Conservation (phyloP, 2,797 vertebrate species). For the Sebastes taczanowskii region DNA sequence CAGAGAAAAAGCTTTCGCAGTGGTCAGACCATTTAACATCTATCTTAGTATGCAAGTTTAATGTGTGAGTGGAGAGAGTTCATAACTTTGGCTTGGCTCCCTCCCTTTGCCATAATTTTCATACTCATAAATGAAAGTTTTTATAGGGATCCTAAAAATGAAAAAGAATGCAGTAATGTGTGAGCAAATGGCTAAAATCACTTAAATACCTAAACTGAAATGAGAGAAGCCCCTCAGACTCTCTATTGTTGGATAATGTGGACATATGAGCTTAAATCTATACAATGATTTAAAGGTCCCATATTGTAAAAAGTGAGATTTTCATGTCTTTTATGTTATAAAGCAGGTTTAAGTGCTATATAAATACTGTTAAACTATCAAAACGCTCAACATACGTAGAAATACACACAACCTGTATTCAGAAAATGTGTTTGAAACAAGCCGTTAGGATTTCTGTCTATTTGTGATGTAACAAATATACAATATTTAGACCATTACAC, state of each 20-base stretch:
- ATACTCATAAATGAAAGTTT: slow-evolving; percentile 19
- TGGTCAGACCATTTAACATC: slow-evolving; percentile 17
- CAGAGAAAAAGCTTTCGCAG: slow-evolving; percentile 18
- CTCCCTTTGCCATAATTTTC: slow-evolving; percentile 27
- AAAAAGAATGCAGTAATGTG: slow-evolving; percentile 9
- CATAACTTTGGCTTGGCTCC: background rate
- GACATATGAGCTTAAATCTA: background rate
- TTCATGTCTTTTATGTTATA: too few species aligned
- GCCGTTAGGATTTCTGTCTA: too few species aligned
- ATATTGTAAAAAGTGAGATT: too few species aligned
- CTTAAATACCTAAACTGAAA: background rate
- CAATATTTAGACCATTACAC: too few species aligned
- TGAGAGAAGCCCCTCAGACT: background rate
- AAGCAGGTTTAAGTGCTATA: too few species aligned
- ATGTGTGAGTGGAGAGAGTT: slow-evolving; percentile 4
- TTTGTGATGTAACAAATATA: too few species aligned
- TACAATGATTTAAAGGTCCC: too few species aligned
- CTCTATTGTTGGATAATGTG: background rate
- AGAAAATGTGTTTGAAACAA: too few species aligned
- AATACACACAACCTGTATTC: too few species aligned
- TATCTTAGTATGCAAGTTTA: slow-evolving; percentile 16
- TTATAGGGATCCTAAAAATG: slow-evolving; percentile 14
- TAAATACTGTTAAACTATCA: too few species aligned
- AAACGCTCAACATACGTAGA: too few species aligned
- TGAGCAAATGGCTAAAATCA: slow-evolving; percentile 8